Conservation (phyloP, 2,888 invertebrate species). For the Oxyscelio sp. region DNA sequence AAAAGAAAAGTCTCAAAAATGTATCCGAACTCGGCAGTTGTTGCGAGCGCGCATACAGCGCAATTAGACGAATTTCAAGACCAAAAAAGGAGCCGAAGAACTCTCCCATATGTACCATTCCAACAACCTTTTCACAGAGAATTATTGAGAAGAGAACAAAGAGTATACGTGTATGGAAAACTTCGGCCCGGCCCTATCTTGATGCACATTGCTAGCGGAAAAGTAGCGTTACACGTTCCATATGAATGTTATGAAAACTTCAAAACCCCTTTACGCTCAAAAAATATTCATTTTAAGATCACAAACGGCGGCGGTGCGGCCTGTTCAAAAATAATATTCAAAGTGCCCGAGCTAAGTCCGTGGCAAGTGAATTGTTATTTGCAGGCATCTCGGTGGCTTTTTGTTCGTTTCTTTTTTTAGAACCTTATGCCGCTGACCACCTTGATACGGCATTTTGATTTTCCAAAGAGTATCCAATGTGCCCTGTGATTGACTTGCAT, state of each 20-base stretch:
- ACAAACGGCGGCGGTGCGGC: conserved; percentile 40
- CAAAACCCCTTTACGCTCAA: conserved; percentile 45
- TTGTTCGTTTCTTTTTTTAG: conserved; percentile 72
- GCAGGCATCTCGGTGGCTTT: conserved; percentile 64
- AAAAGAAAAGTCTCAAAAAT: conserved; percentile 59
- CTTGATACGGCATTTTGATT: conserved; percentile 75
- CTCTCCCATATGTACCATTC: conserved; percentile 39
- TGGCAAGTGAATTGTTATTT: conserved; percentile 63
- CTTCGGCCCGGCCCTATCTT: conserved; percentile 59
- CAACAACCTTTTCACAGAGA: conserved; percentile 59
- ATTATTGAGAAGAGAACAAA: conserved; percentile 69
- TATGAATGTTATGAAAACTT: conserved; percentile 70
- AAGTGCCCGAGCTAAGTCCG: conserved; percentile 62
- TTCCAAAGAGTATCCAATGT: conserved; percentile 77
- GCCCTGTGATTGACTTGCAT: conserved; percentile 76
- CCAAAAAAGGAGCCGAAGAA: conserved; percentile 58
- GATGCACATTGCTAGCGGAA: conserved; percentile 50
- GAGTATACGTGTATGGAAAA: conserved; percentile 63
- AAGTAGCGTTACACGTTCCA: conserved; percentile 63
- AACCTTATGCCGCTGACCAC: conserved; percentile 68
- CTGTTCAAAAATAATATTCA: conserved; percentile 53
- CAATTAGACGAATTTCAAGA: conserved; percentile 65
- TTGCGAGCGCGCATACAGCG: conserved; percentile 43
- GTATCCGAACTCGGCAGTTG: conserved; percentile 35
- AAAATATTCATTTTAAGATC: conserved; percentile 57